phyloP scores from a whole-genome alignment of 2,888 invertebrate genomes.

The Panopea generosa region DNA sequence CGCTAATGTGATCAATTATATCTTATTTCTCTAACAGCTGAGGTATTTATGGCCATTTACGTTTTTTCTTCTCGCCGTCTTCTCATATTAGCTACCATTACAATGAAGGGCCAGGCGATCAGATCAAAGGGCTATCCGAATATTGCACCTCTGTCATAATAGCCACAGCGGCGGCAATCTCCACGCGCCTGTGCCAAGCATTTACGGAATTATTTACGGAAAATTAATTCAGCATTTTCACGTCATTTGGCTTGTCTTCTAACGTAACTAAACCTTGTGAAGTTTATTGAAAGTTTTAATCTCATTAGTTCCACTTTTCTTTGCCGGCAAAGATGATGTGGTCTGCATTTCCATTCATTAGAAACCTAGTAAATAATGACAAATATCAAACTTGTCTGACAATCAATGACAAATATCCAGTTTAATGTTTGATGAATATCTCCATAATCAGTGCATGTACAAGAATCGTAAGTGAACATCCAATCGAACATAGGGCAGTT shows the following conservation, averaged over 20 bases:
- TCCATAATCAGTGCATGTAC: too few species aligned
- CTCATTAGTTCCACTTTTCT: not conserved
- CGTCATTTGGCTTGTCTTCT: slow-evolving; percentile 22
- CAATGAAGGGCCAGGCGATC: not conserved
- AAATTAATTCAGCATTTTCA: slow-evolving; percentile 33
- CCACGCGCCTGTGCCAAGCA: not conserved
- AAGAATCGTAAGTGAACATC: too few species aligned
- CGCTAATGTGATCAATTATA: slow-evolving; percentile 2
- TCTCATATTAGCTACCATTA: slow-evolving; percentile 1
- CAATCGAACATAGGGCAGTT: too few species aligned
- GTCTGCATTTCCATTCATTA: too few species aligned
- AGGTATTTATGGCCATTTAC: not conserved
- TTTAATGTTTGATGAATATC: too few species aligned
- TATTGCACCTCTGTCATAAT: slow-evolving; percentile 27
- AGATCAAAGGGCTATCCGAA: slow-evolving; percentile 20
- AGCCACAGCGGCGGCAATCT: slow-evolving; percentile 10
- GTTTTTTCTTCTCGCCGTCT: not conserved
- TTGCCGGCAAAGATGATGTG: too few species aligned
- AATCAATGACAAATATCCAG: too few species aligned
- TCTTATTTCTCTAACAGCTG: slow-evolving; percentile 7
- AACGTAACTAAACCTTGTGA: slow-evolving; percentile 14
- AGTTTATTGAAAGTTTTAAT: slow-evolving; percentile 14
- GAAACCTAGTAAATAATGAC: too few species aligned
- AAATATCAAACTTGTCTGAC: too few species aligned
- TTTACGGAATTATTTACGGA: slow-evolving; percentile 40